These are phyloP conservation scores for Diarsia brunnea DNA, from an alignment of 2,888 invertebrate species.

Conservation along the genomic window DNA sequence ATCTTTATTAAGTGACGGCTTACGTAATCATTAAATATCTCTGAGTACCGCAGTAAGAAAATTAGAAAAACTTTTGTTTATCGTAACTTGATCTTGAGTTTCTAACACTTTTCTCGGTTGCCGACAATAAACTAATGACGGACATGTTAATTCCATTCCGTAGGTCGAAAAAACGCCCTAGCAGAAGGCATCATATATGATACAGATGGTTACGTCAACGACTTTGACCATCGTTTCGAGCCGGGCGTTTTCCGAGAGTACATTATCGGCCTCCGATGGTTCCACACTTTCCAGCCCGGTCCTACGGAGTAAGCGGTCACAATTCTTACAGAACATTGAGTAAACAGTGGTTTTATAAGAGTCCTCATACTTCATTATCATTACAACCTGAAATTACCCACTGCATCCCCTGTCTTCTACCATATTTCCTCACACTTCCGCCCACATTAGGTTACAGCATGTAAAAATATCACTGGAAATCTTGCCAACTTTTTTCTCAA, in stretches of 20 bases:
- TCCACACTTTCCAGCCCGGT: slow-evolving; percentile 75
- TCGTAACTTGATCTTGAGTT: background rate
- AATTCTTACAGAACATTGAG: background rate
- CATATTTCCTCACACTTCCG: background rate
- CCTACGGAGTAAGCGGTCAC: slow-evolving; percentile 68
- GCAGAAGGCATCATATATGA: slow-evolving; percentile 71
- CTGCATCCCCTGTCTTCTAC: background rate
- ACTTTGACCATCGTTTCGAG: slow-evolving; percentile 91
- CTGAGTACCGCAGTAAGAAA: no score
- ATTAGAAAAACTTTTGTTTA: background rate
- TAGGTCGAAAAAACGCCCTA: slow-evolving; percentile 69
- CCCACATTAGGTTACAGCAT: background rate
- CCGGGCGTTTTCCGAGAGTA: slow-evolving; percentile 92
- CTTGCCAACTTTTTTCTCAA: background rate
- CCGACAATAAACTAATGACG: background rate
- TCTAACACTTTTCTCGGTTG: background rate
- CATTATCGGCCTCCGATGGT: slow-evolving; percentile 91
- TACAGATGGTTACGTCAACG: slow-evolving; percentile 87
- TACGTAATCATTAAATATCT: no score
- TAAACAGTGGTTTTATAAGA: background rate
- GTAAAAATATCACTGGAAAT: no score
- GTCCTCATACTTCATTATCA: background rate
- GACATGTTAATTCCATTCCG: background rate
- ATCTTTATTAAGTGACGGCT: no score
- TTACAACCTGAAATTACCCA: background rate